Evolutionary conservation across 2,113 vertebrate genomes (phyloP).

Genomic region (Corythornis vintsioides): DNA sequence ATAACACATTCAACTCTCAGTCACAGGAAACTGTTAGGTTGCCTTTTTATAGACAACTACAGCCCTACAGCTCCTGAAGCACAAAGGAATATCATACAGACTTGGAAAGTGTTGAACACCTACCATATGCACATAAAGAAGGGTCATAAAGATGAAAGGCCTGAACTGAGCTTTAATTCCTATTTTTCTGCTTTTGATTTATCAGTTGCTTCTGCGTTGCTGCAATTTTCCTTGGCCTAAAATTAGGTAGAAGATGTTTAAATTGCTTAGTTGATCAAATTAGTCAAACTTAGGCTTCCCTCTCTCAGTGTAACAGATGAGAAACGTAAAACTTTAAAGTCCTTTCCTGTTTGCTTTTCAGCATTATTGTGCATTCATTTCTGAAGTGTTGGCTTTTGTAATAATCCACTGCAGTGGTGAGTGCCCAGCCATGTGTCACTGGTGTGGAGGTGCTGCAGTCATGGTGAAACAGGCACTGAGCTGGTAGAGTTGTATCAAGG

Average conservation of each 20-base stretch:
- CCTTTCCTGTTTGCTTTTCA: neutral
- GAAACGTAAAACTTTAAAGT: neutral
- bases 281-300: neutral
- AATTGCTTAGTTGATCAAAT: slow-evolving; percentile 3
- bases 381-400: neutral
- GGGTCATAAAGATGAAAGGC: slow-evolving; percentile 57
- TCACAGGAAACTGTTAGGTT: slow-evolving; percentile 54
- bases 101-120: slow-evolving; percentile 36
- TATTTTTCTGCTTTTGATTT: slow-evolving; percentile 59
- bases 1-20: slow-evolving; percentile 63
- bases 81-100: neutral
- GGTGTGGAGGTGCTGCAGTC: neutral
- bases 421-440: neutral
- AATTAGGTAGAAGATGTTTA: slow-evolving; percentile 18
- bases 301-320: neutral
- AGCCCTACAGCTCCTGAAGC: slow-evolving; percentile 31
- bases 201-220: slow-evolving; percentile 35
- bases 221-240: slow-evolving; percentile 20
- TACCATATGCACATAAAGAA: slow-evolving; percentile 51
- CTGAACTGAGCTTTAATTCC: slow-evolving; percentile 47
- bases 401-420: neutral
- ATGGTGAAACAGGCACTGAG: neutral
- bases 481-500: too few species aligned
- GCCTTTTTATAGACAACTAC: slow-evolving; percentile 60
- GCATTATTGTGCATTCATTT: neutral